Evolutionary conservation across 1,140 invertebrate species (phyloP).

Genomic region (Neotoxoptera formosana): DNA sequence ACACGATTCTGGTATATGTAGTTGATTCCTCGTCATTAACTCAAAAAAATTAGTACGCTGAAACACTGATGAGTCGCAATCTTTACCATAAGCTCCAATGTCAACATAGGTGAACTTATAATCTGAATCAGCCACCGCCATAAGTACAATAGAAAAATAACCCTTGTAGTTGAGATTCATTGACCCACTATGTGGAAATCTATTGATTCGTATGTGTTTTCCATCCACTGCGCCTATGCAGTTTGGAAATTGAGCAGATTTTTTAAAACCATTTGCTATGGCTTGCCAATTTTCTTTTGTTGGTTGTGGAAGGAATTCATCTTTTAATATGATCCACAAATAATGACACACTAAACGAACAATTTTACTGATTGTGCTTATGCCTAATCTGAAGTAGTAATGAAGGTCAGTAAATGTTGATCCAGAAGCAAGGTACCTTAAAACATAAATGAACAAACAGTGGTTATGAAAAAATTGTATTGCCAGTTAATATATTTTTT

Average conservation of each 20-base stretch:
- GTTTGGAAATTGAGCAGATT: neutral
- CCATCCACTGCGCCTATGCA: neutral
- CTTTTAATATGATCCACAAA: neutral
- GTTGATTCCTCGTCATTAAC: too few relatives aligned
- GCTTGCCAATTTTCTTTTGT: neutral
- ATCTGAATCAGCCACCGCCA: neutral
- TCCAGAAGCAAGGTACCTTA: neutral
- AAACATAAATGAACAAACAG: neutral
- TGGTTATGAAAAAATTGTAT: neutral
- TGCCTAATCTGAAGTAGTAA: neutral
- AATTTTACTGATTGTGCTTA: neutral
- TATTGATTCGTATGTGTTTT: neutral
- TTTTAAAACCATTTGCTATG: neutral
- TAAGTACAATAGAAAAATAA: neutral
- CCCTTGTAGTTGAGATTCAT: neutral
- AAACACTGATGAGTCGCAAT: neutral
- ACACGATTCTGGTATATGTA: too few relatives aligned
- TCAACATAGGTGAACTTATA: neutral
- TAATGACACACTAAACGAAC: neutral
- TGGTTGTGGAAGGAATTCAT: neutral
- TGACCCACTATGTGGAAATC: neutral
- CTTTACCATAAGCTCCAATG: conserved; percentile 7
- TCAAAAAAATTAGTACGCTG: neutral
- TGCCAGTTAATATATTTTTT: too few relatives aligned
- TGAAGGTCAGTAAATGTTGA: neutral